These are phyloP conservation scores for Girardinus metallicus DNA, from an alignment of 2,797 vertebrate genomes.

Conservation along the genomic window DNA sequence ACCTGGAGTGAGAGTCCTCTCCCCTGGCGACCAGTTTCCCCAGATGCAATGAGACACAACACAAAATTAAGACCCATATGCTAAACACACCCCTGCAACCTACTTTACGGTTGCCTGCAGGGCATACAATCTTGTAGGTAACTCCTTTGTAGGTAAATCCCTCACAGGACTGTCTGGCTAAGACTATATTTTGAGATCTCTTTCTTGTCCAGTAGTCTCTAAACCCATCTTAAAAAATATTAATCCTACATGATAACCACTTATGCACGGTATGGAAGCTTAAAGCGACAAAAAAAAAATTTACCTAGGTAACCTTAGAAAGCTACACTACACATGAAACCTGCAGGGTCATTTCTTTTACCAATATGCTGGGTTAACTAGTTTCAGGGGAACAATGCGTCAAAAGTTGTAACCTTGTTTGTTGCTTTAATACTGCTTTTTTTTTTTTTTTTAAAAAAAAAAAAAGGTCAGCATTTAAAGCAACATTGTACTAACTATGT, in stretches of 20 bases:
- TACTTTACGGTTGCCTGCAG: slow-evolving; percentile 28
- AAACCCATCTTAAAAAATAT: slow-evolving; percentile 8
- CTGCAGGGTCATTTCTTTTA: not conserved
- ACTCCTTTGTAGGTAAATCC: slow-evolving; percentile 16
- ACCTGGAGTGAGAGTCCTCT: slow-evolving; percentile 72
- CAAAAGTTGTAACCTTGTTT: not conserved
- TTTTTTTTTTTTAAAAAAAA: not conserved
- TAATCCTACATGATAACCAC: slow-evolving; percentile 28
- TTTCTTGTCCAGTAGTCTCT: slow-evolving; percentile 7
- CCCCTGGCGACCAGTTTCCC: slow-evolving; percentile 65
- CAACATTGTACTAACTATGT: not conserved
- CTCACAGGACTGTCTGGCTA: slow-evolving; percentile 9
- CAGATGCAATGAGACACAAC: slow-evolving; percentile 58
- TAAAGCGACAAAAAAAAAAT: not conserved
- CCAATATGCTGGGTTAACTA: not conserved
- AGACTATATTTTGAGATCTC: slow-evolving; percentile 2
- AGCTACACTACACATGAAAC: not conserved
- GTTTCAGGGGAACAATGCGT: not conserved
- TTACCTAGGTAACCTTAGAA: not conserved
- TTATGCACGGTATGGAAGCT: slow-evolving; percentile 9
- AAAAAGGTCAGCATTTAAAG: not conserved
- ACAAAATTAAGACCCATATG: slow-evolving; percentile 35
- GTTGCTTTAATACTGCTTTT: not conserved
- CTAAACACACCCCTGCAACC: slow-evolving; percentile 31
- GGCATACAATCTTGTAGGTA: slow-evolving; percentile 25